These are phyloP conservation scores for Phyllopteryx taeniolatus DNA, from an alignment of 2,113 vertebrate species.

Conservation along the genomic window DNA sequence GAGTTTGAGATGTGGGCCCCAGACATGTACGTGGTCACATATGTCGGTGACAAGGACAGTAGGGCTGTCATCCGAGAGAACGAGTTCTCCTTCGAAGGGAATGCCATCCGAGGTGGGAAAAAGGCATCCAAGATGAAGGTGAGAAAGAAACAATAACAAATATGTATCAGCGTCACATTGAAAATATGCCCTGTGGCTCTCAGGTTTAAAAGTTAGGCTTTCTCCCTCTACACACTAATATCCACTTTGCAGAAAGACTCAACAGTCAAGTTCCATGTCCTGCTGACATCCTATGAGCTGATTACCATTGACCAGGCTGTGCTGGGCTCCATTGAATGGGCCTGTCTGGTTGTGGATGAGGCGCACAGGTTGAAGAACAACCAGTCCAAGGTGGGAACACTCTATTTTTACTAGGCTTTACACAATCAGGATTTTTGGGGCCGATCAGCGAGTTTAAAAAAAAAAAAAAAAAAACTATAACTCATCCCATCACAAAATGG, in stretches of 20 bases:
- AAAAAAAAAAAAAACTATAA: too few relatives aligned
- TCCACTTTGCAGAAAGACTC: constrained; percentile 86
- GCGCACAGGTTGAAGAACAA: constrained; percentile 97
- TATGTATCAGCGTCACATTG: not conserved
- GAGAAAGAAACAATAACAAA: constrained; percentile 2
- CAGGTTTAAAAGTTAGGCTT: not conserved
- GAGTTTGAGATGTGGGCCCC: constrained; percentile 99
- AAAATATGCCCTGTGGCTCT: not conserved
- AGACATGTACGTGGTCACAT: constrained; percentile 97
- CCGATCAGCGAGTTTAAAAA: too few relatives aligned
- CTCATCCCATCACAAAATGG: too few relatives aligned
- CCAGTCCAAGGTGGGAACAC: constrained; percentile 85
- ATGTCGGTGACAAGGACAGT: constrained; percentile 94
- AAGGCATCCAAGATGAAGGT: constrained; percentile 98
- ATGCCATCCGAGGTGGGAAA: constrained; percentile 93
- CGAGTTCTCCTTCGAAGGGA: constrained; percentile 95
- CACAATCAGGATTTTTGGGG: too few relatives aligned
- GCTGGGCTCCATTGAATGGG: constrained; percentile 95
- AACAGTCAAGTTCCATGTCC: constrained; percentile 90
- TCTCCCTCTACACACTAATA: not conserved
- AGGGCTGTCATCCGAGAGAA: constrained; percentile 95
- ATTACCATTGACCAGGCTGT: constrained; percentile 96
- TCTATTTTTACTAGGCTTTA: not conserved
- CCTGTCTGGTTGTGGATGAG: constrained; percentile 95
- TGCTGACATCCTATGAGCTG: constrained; percentile 92